Evolutionary conservation across 2,797 vertebrate genomes (phyloP).

Genomic region (Rhinichthys osculus): DNA sequence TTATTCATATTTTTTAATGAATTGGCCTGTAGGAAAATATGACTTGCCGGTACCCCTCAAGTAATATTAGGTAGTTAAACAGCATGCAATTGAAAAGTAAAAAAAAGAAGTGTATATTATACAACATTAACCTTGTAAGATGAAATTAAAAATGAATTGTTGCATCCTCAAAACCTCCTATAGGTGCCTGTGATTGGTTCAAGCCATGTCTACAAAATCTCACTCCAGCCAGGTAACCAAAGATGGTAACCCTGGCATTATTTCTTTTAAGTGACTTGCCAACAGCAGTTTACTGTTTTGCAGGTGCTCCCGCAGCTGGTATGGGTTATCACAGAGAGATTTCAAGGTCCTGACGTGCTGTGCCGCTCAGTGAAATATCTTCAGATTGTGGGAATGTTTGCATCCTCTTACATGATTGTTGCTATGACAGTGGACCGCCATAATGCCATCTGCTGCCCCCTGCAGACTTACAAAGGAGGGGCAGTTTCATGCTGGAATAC

Average conservation of each 20-base stretch:
- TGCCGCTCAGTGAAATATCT: slow-evolving; percentile 93
- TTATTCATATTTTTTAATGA: too few species aligned
- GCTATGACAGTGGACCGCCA: slow-evolving; percentile 95
- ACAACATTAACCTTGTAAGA: not conserved
- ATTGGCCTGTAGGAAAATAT: too few species aligned
- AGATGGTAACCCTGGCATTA: not conserved
- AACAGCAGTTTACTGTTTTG: slow-evolving; percentile 49
- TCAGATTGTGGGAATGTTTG: slow-evolving; percentile 97
- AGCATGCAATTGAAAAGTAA: not conserved
- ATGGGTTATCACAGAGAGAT: slow-evolving; percentile 94
- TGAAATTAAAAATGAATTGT: not conserved
- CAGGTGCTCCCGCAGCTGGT: slow-evolving; percentile 95
- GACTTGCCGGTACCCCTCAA: too few species aligned
- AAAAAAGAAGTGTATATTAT: not conserved
- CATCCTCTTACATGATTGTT: slow-evolving; percentile 96
- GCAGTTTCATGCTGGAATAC: slow-evolving; percentile 83
- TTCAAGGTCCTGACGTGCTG: slow-evolving; percentile 89
- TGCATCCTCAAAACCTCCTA: not conserved
- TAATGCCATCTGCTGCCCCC: slow-evolving; percentile 92
- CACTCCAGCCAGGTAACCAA: not conserved
- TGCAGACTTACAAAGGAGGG: slow-evolving; percentile 89
- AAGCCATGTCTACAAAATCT: not conserved
- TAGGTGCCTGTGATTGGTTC: not conserved
- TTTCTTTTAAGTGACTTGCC: slow-evolving; percentile 4
- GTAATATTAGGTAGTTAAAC: too few species aligned